Percentiles rank a stretch among this genome's conserved stretches.
These are phyloP conservation scores for Pseudomyrmex flavicornis DNA, from an alignment of 1,140 invertebrate species.

Conservation along the genomic window DNA sequence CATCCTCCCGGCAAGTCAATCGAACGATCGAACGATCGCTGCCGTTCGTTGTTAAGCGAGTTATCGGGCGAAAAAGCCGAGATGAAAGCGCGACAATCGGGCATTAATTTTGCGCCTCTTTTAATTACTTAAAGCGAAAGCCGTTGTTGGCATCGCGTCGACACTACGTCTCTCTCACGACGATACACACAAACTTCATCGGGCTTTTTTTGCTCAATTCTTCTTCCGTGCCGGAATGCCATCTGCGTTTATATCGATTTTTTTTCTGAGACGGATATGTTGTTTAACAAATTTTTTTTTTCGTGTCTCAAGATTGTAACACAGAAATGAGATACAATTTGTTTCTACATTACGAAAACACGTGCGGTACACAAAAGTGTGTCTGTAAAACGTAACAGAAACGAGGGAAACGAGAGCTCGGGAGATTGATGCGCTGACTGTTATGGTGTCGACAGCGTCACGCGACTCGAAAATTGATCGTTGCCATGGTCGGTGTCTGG, in stretches of 20 bases:
- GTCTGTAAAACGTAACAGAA: not conserved
- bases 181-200: slow-evolving; percentile 48
- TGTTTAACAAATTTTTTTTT: no score
- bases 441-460: slow-evolving; percentile 30
- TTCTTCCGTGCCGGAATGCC: not conserved
- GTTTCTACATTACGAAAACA: not conserved
- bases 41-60: not conserved
- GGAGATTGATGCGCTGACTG: not conserved
- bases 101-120: slow-evolving; percentile 62
- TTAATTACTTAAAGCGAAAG: slow-evolving; percentile 64
- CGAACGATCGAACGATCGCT: slow-evolving; percentile 7
- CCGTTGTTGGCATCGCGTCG: slow-evolving; percentile 11
- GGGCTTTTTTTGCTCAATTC: not conserved
- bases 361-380: not conserved
- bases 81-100: slow-evolving; percentile 3
- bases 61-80: not conserved
- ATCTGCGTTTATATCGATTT: no score
- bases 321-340: not conserved
- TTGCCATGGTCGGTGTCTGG: not conserved
- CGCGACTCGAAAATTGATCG: slow-evolving; percentile 51
- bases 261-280: no score
- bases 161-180: slow-evolving; percentile 43
- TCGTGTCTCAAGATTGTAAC: not conserved
- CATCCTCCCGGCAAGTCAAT: not conserved
- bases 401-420: not conserved